Base-by-base conservation (phyloP, 2,797 vertebrate species). In the Danio aesculapii region DNA sequence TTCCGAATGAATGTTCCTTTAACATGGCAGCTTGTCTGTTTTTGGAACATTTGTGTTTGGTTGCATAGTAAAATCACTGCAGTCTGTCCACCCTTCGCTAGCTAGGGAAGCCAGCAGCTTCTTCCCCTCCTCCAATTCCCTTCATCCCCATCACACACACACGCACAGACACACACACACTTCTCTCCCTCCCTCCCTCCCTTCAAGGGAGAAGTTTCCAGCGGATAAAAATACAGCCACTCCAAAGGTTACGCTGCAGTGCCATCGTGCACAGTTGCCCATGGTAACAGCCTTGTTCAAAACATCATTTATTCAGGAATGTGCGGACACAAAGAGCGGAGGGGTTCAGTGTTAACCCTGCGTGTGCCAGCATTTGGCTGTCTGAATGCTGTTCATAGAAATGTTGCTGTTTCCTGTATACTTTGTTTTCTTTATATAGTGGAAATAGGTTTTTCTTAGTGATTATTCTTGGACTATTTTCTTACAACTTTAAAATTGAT, bases 261-360 rank as follows among this genome's bases (percentile, higher is more conserved):
- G 91, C 92, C 93, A 89, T 88, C 84, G 74, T 89, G 87, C 66
- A 83, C 88, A 83, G 94, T 95, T 95, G 91, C 92, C 91, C 93
- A 90, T 92, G 92, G 93, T 92, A 93, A 95, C 77, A 73, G 85
- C 89, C 90, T 93, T 84, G 89, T 90, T 92, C 92, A 94, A 90
- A 95, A 94, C 93, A 93, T 92, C 90, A 94, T 94, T 95, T 94
- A 93, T 92, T 91, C 92, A 92, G 93, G 94, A 95, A 94, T 95
- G 93, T 92, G 89, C 90, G 89, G 91, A 93, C 92, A 91, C 89
- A 73, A 77, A 77, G 85, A 91, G 88, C 83, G 85, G 88, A 83
- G 90, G 88, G 85, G 92, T 92, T 77, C 78, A 74, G 17, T 2
- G 66, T 95, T 95, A 96, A 95, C 94, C 88, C 92, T 80, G 44